Percentiles rank a stretch among this genome's conserved stretches.
These are phyloP conservation scores for Harpagoxenus sublaevis DNA, from an alignment of 2,888 invertebrate genomes.

Conservation along the genomic window DNA sequence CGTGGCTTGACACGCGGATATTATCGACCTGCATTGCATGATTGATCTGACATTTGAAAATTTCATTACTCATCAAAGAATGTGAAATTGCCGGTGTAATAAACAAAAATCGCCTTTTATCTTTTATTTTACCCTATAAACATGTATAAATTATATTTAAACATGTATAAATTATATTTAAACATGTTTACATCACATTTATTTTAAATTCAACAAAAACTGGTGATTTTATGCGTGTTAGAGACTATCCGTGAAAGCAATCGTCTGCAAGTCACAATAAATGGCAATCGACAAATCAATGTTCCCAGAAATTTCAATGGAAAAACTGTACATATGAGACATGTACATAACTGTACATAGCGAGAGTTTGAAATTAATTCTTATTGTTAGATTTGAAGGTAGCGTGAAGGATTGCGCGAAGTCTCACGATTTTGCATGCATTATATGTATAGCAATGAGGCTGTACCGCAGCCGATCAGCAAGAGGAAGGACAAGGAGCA, in stretches of 20 bases:
- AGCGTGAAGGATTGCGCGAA: neutral
- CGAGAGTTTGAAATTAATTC: neutral
- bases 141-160: neutral
- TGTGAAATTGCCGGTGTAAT: too few relatives aligned
- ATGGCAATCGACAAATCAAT: neutral
- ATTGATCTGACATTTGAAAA: neutral
- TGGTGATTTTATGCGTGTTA: neutral
- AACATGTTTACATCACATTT: neutral
- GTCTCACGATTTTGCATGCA: constrained; percentile 40
- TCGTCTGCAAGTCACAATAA: neutral
- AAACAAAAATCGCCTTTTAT: too few relatives aligned
- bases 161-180: neutral
- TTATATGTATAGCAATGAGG: constrained; percentile 82
- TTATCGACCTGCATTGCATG: neutral
- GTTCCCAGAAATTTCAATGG: neutral
- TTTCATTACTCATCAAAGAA: neutral
- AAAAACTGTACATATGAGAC: neutral
- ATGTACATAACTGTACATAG: neutral
- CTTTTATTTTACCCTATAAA: neutral
- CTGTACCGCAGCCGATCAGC: constrained; percentile 86
- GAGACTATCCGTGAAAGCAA: neutral
- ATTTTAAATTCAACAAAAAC: neutral
- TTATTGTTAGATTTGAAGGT: neutral
- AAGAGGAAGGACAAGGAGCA: constrained; percentile 89
- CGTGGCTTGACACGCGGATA: constrained; percentile 1